A percentile compares a stretch with the other conserved stretches of the same genome.
Evolutionary conservation across 2,113 vertebrate species (phyloP).

Genomic region (Zosterops lateralis): DNA sequence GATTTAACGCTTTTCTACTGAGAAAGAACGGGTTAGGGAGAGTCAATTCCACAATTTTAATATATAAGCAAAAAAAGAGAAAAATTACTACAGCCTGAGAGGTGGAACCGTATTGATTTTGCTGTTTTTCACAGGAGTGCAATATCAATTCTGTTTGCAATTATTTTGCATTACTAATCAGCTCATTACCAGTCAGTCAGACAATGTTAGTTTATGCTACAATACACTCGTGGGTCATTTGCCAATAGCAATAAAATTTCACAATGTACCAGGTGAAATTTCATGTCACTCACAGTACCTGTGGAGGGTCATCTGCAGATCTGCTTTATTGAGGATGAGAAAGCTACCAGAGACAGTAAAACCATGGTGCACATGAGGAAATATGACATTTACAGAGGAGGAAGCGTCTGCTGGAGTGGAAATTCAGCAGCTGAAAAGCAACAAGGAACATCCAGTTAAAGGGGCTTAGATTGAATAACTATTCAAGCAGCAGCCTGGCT

Average conservation of each 20-base stretch:
- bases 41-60: not conserved
- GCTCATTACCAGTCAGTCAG: slow-evolving; percentile 48
- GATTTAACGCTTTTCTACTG: not conserved
- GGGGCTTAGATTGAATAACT: not conserved
- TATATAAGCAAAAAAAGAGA: not conserved
- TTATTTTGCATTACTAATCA: slow-evolving; percentile 67
- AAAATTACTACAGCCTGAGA: not conserved
- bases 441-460: not conserved
- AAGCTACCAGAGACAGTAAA: not conserved
- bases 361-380: not conserved
- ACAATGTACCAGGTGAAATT: not conserved
- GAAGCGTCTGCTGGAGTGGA: not conserved
- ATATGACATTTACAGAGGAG: not conserved
- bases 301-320: not conserved
- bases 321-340: not conserved
- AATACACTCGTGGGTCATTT: slow-evolving; percentile 40
- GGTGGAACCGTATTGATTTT: not conserved
- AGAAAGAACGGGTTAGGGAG: not conserved
- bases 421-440: not conserved
- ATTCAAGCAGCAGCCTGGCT: not conserved
- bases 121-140: not conserved
- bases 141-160: slow-evolving; percentile 36
- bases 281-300: not conserved
- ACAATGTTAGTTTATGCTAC: slow-evolving; percentile 32
- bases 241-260: slow-evolving; percentile 7